phyloP scores from a whole-genome alignment of 2,797 vertebrate genomes.

The Cryptoprocta ferox region DNA sequence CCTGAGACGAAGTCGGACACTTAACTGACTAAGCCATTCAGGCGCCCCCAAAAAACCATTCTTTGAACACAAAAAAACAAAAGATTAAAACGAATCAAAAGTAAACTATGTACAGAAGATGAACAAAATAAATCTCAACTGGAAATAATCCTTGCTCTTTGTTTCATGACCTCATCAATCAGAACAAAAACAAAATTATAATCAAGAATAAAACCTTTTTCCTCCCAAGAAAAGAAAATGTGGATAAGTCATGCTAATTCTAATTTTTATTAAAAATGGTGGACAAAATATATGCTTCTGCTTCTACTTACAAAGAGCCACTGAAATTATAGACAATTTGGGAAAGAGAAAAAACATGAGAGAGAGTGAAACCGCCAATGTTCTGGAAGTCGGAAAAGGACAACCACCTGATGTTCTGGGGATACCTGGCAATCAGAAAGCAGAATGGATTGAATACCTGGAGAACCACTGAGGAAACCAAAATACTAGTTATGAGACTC shows the following conservation, averaged over 20 bases:
- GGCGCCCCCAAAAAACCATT: neutral
- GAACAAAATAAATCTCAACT: neutral
- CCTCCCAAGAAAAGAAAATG: neutral
- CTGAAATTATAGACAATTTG: neutral
- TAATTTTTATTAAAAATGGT: neutral
- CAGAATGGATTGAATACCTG: neutral
- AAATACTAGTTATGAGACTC: neutral
- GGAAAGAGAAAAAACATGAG: neutral
- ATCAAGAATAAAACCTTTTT: neutral
- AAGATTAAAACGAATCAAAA: neutral
- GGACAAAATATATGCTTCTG: neutral
- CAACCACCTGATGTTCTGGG: neutral
- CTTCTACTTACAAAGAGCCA: neutral
- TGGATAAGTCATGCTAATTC: neutral
- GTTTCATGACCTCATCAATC: neutral
- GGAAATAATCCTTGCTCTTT: neutral
- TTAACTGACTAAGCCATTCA: too few species aligned
- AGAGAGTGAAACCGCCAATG: neutral
- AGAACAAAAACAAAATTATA: neutral
- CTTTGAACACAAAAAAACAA: neutral
- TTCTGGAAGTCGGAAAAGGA: neutral
- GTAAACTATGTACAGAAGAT: neutral
- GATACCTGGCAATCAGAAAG: neutral
- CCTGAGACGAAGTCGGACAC: too few species aligned
- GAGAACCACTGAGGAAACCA: neutral